Evolutionary conservation across 2,797 vertebrate species (phyloP).

Genomic region (Pseudopleuronectes americanus): DNA sequence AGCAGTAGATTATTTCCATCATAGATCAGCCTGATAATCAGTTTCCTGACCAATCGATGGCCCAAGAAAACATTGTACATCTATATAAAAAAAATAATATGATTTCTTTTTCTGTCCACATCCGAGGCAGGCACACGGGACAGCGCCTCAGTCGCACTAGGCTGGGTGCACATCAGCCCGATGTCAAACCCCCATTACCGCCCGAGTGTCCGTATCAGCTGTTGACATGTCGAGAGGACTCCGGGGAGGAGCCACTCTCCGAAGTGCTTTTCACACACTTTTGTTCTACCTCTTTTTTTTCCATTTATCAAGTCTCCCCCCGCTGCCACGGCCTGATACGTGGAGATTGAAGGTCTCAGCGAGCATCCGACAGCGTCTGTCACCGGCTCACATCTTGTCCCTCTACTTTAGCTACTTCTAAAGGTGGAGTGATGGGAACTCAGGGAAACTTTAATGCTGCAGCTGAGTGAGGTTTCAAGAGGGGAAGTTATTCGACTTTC

Average conservation of each 20-base stretch:
- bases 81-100: too few species aligned
- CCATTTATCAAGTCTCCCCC: conserved; percentile 63
- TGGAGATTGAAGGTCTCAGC: conserved; percentile 68
- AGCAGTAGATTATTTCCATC: too few species aligned
- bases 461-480: conserved; percentile 62
- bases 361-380: conserved; percentile 61
- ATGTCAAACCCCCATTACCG: conserved; percentile 67
- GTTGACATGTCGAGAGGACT: conserved; percentile 65
- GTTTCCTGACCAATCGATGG: too few species aligned
- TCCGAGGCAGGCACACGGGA: conserved; percentile 13
- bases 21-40: too few species aligned
- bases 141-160: conserved; percentile 43
- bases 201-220: conserved; percentile 53
- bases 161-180: conserved; percentile 59
- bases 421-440: conserved; percentile 66
- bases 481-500: conserved; percentile 50
- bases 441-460: conserved; percentile 72
- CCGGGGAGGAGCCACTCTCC: conserved; percentile 47
- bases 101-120: too few species aligned
- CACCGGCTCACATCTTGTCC: conserved; percentile 51
- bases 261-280: conserved; percentile 66
- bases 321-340: conserved; percentile 59
- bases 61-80: too few species aligned
- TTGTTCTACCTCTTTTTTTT: conserved; percentile 70
- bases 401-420: conserved; percentile 45